A percentile compares a stretch with the other conserved stretches of the same genome.
Conservation (phyloP, 2,888 invertebrate genomes). For the Scaptomyza caliginosa region DNA sequence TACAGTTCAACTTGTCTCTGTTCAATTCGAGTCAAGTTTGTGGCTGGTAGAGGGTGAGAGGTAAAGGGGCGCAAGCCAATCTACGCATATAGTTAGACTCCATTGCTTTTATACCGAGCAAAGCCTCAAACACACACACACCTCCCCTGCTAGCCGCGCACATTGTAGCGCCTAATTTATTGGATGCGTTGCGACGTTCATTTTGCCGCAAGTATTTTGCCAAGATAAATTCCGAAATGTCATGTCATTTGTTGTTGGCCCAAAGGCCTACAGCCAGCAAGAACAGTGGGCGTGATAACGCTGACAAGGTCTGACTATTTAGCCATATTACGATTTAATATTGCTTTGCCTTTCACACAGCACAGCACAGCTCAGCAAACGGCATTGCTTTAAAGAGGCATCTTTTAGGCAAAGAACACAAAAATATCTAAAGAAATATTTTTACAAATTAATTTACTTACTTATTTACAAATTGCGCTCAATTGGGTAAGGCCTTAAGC, state of each 20-base stretch:
- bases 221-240: slow-evolving; percentile 67
- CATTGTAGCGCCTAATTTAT: slow-evolving; percentile 68
- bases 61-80: slow-evolving; percentile 37
- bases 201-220: slow-evolving; percentile 68
- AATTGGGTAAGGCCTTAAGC: background rate
- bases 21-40: slow-evolving; percentile 62
- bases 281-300: slow-evolving; percentile 18
- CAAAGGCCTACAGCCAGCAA: slow-evolving; percentile 9
- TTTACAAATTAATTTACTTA: background rate
- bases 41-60: background rate
- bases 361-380: slow-evolving; percentile 4
- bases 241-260: slow-evolving; percentile 68
- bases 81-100: slow-evolving; percentile 38
- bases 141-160: background rate
- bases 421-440: background rate
- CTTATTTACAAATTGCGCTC: background rate
- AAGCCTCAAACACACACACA: too few relatives aligned
- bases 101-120: background rate
- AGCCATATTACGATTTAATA: slow-evolving; percentile 18
- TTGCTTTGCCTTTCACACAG: background rate
- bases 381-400: slow-evolving; percentile 14
- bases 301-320: slow-evolving; percentile 29
- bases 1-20: slow-evolving; percentile 72
- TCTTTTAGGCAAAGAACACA: background rate
- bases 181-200: slow-evolving; percentile 37